Conservation (phyloP, 2,888 invertebrate species). For the Lagria hirta region DNA sequence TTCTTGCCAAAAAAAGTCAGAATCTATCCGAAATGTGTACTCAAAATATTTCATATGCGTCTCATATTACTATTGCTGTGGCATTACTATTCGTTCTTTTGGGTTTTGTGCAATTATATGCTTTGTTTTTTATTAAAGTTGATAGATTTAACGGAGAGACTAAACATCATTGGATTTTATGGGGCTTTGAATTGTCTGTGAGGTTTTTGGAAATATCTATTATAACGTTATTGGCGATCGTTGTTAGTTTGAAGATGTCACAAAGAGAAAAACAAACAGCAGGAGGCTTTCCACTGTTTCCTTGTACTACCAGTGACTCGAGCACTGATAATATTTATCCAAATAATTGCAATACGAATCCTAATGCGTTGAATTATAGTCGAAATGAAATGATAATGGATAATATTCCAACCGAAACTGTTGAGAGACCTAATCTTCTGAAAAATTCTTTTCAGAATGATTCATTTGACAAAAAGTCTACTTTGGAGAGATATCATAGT, state of each 20-base stretch:
- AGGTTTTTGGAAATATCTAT: constrained; percentile 85
- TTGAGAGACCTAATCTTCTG: constrained; percentile 59
- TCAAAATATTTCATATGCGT: constrained; percentile 81
- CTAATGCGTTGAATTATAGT: constrained; percentile 82
- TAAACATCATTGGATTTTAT: constrained; percentile 84
- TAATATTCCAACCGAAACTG: constrained; percentile 54
- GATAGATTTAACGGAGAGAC: constrained; percentile 58
- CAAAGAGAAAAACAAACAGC: constrained; percentile 73
- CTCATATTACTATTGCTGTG: constrained; percentile 85
- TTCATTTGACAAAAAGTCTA: constrained; percentile 65
- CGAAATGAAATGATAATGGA: constrained; percentile 53
- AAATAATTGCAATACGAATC: constrained; percentile 82
- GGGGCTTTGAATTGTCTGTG: constrained; percentile 87
- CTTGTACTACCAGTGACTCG: constrained; percentile 73
- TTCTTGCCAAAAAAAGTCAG: constrained; percentile 74
- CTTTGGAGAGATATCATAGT: constrained; percentile 63
- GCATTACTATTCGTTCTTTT: constrained; percentile 81
- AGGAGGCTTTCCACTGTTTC: constrained; percentile 77
- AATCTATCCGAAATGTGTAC: constrained; percentile 75
- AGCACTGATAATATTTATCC: constrained; percentile 85
- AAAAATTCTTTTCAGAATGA: constrained; percentile 62
- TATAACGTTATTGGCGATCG: constrained; percentile 82
- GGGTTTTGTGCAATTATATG: constrained; percentile 83
- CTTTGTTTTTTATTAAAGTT: constrained; percentile 66
- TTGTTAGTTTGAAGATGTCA: constrained; percentile 68